Conservation (phyloP, 2,888 invertebrate species). For the Camponotus fellah region DNA sequence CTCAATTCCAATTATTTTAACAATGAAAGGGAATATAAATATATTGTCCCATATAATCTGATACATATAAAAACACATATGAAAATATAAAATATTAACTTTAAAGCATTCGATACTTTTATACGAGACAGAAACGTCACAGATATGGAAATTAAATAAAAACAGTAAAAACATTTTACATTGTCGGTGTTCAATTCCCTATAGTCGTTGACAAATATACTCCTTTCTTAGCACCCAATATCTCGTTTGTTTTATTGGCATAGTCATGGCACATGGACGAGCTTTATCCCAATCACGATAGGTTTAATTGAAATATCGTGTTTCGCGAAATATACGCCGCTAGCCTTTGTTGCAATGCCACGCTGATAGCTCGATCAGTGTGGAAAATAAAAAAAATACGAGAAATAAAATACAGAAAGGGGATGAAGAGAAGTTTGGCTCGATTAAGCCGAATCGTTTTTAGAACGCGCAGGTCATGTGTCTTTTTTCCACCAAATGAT, state of each 20-base stretch:
- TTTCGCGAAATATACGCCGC: conserved; percentile 65
- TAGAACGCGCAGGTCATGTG: not conserved
- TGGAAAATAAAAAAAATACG: conserved; percentile 36
- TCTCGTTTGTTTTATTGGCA: conserved; percentile 61
- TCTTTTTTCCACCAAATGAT: conserved; percentile 10
- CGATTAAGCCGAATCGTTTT: conserved; percentile 37
- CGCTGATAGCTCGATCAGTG: conserved; percentile 64
- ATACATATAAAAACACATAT: not conserved
- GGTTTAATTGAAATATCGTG: conserved; percentile 75
- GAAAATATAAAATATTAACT: conserved; percentile 13
- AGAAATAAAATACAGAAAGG: conserved; percentile 13
- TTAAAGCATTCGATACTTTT: not conserved
- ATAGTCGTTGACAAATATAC: conserved; percentile 28
- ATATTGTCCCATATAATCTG: not conserved
- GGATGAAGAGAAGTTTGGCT: conserved; percentile 34
- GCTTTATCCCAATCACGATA: conserved; percentile 56
- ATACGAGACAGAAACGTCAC: not conserved
- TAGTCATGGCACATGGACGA: conserved; percentile 33
- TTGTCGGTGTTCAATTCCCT: conserved; percentile 12
- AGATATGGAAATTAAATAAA: conserved; percentile 29
- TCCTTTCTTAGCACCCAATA: conserved; percentile 57
- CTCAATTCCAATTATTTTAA: not conserved
- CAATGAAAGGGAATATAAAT: not conserved
- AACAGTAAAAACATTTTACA: conserved; percentile 23
- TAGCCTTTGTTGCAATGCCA: conserved; percentile 57